Evolutionary conservation across 2,888 invertebrate genomes (phyloP).

Genomic region (Heliothis peltigera): DNA sequence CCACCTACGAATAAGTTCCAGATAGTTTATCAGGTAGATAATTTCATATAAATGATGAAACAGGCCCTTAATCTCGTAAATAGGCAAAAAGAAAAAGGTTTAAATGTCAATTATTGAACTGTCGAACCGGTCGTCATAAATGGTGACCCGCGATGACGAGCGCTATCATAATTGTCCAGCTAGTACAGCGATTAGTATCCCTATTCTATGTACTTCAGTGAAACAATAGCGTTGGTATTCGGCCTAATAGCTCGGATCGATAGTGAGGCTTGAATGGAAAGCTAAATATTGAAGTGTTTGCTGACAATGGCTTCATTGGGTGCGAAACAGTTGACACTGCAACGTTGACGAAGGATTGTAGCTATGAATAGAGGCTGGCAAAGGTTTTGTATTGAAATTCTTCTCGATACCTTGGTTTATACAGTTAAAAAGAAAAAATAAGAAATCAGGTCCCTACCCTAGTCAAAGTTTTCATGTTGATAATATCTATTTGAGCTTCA

Average conservation of each 20-base stretch:
- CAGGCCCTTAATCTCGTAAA: too few relatives aligned
- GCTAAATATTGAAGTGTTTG: constrained; percentile 23
- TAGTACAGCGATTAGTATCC: constrained; percentile 7
- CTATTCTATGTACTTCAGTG: neutral
- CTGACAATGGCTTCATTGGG: constrained; percentile 13
- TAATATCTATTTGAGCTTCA: too few relatives aligned
- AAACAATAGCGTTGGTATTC: constrained; percentile 34
- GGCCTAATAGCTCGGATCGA: constrained; percentile 21
- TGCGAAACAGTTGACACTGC: constrained; percentile 5
- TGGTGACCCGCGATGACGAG: neutral
- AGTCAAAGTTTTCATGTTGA: too few relatives aligned
- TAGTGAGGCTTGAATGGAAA: constrained; percentile 1
- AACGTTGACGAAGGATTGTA: neutral
- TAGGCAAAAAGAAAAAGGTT: too few relatives aligned
- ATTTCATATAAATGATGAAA: too few relatives aligned
- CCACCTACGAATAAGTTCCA: too few relatives aligned
- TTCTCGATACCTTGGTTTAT: neutral
- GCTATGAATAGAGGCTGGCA: neutral
- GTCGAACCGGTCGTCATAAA: neutral
- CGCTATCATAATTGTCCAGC: constrained; percentile 10
- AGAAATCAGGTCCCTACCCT: too few relatives aligned
- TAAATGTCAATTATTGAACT: neutral
- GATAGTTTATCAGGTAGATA: too few relatives aligned
- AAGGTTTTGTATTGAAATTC: neutral
- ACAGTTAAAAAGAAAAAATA: too few relatives aligned